phyloP scores from a whole-genome alignment of 2,797 vertebrate genomes.

The Dromococcyx pavoninus region DNA sequence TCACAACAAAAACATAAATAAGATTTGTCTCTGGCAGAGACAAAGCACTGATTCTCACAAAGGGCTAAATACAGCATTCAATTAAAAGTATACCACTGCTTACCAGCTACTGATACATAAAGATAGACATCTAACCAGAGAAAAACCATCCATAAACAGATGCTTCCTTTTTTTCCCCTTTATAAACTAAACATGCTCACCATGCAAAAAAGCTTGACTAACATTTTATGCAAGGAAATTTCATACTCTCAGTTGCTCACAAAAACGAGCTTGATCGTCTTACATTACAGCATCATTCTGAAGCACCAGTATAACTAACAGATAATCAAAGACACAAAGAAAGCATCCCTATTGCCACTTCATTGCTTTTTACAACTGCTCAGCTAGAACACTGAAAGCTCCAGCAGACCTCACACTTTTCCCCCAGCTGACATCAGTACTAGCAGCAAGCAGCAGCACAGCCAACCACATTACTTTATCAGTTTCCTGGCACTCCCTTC shows the following conservation, averaged over 20 bases:
- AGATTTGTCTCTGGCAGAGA: slow-evolving; percentile 26
- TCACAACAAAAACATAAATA: slow-evolving; percentile 28
- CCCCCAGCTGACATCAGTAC: not conserved
- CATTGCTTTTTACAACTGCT: slow-evolving; percentile 42
- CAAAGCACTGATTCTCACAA: slow-evolving; percentile 1
- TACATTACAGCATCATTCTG: not conserved
- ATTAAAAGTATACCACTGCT: slow-evolving; percentile 1
- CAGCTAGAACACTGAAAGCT: not conserved
- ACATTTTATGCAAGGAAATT: slow-evolving; percentile 39
- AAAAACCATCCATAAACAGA: slow-evolving; percentile 39
- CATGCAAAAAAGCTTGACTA: slow-evolving; percentile 22
- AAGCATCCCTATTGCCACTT: not conserved
- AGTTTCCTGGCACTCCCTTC: not conserved
- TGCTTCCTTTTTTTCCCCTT: not conserved
- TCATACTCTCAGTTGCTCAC: not conserved
- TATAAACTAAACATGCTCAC: slow-evolving; percentile 6
- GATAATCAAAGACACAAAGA: slow-evolving; percentile 31
- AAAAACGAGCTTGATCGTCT: slow-evolving; percentile 33
- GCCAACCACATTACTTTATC: not conserved
- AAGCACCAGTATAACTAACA: slow-evolving; percentile 13
- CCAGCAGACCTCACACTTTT: not conserved
- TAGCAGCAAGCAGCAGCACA: not conserved
- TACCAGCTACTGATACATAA: not conserved
- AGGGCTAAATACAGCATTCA: slow-evolving; percentile 11
- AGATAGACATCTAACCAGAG: not conserved